These are phyloP conservation scores for Florisuga fusca DNA, from an alignment of 2,797 vertebrate species.

Conservation along the genomic window DNA sequence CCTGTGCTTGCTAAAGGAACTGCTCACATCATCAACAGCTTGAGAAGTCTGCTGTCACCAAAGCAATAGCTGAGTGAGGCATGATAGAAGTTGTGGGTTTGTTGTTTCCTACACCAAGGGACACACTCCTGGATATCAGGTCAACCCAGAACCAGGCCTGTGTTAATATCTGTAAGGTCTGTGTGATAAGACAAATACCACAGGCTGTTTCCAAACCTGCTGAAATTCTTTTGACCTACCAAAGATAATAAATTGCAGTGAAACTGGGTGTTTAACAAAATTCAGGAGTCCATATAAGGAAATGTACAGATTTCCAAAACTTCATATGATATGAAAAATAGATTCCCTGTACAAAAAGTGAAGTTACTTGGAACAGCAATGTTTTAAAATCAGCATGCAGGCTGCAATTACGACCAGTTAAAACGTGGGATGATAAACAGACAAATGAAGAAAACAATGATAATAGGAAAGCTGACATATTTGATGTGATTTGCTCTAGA, in stretches of 20 bases:
- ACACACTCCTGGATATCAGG: fast-evolving
- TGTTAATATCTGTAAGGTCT: background rate
- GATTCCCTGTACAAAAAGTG: fast-evolving
- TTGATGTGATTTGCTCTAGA: background rate
- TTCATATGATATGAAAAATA: background rate
- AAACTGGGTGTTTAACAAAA: background rate
- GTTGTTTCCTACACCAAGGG: background rate
- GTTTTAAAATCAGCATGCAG: background rate
- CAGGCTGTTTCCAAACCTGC: background rate
- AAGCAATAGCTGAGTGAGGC: background rate
- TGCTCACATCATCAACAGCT: background rate
- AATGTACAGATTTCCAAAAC: background rate
- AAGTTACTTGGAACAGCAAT: background rate
- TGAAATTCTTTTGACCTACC: background rate
- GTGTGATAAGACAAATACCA: background rate
- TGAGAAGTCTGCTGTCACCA: background rate
- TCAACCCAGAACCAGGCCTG: background rate
- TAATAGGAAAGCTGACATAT: background rate
- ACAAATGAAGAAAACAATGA: background rate
- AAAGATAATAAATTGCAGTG: background rate
- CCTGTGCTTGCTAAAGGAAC: background rate
- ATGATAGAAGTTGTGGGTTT: background rate
- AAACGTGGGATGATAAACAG: background rate
- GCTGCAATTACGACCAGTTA: background rate
- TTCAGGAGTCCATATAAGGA: background rate